Conservation (phyloP, 1,140 invertebrate genomes). For the Platyura marginata region DNA sequence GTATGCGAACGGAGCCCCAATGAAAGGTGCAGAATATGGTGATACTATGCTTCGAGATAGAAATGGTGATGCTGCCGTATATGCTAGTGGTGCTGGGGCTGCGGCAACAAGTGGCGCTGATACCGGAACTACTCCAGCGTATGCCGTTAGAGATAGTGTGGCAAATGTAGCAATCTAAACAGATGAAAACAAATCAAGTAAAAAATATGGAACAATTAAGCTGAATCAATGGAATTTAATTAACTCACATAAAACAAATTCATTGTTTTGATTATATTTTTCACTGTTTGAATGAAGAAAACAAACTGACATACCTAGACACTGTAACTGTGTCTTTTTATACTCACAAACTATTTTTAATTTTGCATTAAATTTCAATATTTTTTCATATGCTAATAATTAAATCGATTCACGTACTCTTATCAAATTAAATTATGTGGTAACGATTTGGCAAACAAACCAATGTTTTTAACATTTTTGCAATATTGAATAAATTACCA, state of each 20-base stretch:
- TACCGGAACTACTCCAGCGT: slow-evolving; percentile 9
- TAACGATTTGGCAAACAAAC: no score
- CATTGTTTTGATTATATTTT: slow-evolving; percentile 22
- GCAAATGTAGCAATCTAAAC: slow-evolving; percentile 10
- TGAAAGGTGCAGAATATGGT: slow-evolving; percentile 5
- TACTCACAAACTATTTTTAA: slow-evolving; percentile 8
- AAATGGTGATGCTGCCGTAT: not conserved
- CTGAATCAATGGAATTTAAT: not conserved
- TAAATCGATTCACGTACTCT: not conserved
- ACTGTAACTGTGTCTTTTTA: slow-evolving; percentile 12
- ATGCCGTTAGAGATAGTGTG: slow-evolving; percentile 13
- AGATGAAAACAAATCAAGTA: slow-evolving; percentile 11
- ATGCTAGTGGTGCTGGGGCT: slow-evolving; percentile 2
- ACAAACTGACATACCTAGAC: slow-evolving; percentile 22
- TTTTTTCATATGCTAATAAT: not conserved
- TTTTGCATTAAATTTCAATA: not conserved
- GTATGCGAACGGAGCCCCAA: no score
- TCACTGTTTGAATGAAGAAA: slow-evolving; percentile 23
- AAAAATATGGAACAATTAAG: not conserved
- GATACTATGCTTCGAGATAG: slow-evolving; percentile 3
- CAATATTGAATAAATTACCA: no score
- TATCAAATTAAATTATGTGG: no score
- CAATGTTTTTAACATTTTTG: no score
- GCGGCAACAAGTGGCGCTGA: slow-evolving; percentile 6
- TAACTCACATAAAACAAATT: slow-evolving; percentile 23